Evolutionary conservation across 2,888 invertebrate genomes (phyloP), one percentile per base, ranked within the genome.

Genomic region (Tipula lateralis): DNA sequence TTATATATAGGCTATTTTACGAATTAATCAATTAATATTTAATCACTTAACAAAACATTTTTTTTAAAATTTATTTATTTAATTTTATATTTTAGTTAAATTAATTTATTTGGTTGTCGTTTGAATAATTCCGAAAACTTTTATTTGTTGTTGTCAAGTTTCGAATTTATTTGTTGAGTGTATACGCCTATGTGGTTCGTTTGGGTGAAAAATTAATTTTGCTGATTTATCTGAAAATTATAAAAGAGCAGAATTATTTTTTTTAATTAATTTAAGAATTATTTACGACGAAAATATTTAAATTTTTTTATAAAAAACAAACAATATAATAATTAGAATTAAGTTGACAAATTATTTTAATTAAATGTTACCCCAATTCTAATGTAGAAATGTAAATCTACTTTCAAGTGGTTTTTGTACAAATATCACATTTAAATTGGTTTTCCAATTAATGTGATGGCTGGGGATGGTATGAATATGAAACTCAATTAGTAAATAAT

Each of bases 341-440:
- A 66, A 24, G 66, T 66, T 66, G 66, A 66, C 66, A 66, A 66
- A 66, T 66, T 66, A 24, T 66, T 66, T 66, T 66, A 66, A 66
- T 66, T 66, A 66, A 66, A 66, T 66, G 9, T 66, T 66, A 66
- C 66, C 24, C n/a, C n/a, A n/a, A n/a, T n/a, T n/a, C n/a, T n/a
- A n/a, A n/a, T n/a, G n/a, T n/a, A n/a, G n/a, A n/a, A n/a, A n/a
- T n/a, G n/a, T n/a, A n/a, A n/a, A n/a, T n/a, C n/a, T n/a, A n/a
- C n/a, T n/a, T n/a, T n/a, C n/a, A n/a, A n/a, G n/a, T n/a, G n/a
- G n/a, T n/a, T n/a, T n/a, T n/a, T n/a, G n/a, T n/a, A n/a, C n/a
- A n/a, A n/a, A n/a, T n/a, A n/a, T n/a, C n/a, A n/a, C n/a, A n/a
- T n/a, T n/a, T n/a, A n/a, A n/a, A n/a, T n/a, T n/a, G n/a, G n/a